A percentile compares a stretch with the other conserved stretches of the same genome.
phyloP scores from a whole-genome alignment of 2,888 invertebrate species.

The Ormyrus labotus region DNA sequence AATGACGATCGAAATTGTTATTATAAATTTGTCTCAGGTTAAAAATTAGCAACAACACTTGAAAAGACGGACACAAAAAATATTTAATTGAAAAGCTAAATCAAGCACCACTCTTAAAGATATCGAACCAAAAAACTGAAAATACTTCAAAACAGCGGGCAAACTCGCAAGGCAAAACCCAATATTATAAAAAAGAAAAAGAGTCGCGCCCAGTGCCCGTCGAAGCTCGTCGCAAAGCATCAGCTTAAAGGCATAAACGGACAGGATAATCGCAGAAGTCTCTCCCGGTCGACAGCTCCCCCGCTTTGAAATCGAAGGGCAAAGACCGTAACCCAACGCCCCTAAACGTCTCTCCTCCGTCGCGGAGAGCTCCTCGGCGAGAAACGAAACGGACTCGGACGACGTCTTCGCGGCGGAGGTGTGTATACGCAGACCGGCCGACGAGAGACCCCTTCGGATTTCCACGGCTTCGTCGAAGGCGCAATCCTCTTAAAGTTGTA shows the following conservation, averaged over 20 bases:
- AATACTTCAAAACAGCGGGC: not conserved
- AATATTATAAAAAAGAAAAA: not conserved
- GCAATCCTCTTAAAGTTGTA: conserved; percentile 76
- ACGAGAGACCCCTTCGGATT: conserved; percentile 73
- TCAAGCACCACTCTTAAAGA: not conserved
- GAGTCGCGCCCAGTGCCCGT: not conserved
- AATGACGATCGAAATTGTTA: not conserved
- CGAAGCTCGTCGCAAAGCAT: not conserved
- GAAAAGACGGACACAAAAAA: not conserved
- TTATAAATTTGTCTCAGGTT: not conserved
- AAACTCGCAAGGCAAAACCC: not conserved
- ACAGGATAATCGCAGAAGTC: conserved; percentile 4
- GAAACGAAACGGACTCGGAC: conserved; percentile 46
- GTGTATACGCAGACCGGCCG: conserved; percentile 62
- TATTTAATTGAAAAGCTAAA: not conserved
- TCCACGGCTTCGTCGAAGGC: conserved; percentile 74
- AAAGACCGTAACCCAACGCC: conserved; percentile 38
- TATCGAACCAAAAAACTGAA: not conserved
- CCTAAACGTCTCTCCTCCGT: not conserved
- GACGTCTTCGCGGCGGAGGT: conserved; percentile 26
- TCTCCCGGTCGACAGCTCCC: not conserved
- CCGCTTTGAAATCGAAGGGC: conserved; percentile 49
- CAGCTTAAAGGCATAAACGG: conserved; percentile 46
- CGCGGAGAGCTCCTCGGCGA: not conserved
- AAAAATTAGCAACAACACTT: not conserved